Evolutionary conservation across 2,797 vertebrate genomes (phyloP).

Genomic region (Vireo griseus): DNA sequence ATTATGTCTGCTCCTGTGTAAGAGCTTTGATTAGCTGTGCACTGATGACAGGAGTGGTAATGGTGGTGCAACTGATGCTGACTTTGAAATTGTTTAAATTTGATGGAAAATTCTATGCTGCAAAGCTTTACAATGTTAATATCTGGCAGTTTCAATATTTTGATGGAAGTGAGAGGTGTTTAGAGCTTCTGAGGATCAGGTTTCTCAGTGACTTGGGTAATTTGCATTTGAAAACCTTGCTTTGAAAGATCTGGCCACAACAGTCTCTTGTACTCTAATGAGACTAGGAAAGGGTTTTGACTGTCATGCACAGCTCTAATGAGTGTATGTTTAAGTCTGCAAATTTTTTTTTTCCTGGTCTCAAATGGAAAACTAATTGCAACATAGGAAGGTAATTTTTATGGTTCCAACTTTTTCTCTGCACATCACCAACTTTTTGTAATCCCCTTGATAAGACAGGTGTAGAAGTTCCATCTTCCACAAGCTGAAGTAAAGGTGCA

Average conservation of each 20-base stretch:
- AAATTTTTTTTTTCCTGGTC: background rate
- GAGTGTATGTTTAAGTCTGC: background rate
- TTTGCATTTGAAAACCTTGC: background rate
- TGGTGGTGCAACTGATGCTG: background rate
- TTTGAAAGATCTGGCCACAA: background rate
- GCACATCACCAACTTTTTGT: background rate
- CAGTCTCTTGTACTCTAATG: background rate
- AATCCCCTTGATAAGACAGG: background rate
- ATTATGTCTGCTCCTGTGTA: background rate
- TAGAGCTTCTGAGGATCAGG: background rate
- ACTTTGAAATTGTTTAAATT: background rate
- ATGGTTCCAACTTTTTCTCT: background rate
- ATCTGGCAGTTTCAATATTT: background rate
- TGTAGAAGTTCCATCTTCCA: background rate
- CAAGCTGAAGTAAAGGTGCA: background rate
- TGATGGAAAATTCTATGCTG: background rate
- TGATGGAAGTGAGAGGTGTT: background rate
- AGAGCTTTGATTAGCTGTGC: background rate
- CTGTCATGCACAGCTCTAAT: background rate
- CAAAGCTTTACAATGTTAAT: background rate
- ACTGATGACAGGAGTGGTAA: background rate
- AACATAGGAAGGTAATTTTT: background rate
- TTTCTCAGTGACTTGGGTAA: background rate
- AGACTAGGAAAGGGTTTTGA: background rate
- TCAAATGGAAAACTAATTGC: background rate